These are phyloP conservation scores for Atherinomorus stipes DNA, from an alignment of 2,113 vertebrate genomes.

Conservation along the genomic window DNA sequence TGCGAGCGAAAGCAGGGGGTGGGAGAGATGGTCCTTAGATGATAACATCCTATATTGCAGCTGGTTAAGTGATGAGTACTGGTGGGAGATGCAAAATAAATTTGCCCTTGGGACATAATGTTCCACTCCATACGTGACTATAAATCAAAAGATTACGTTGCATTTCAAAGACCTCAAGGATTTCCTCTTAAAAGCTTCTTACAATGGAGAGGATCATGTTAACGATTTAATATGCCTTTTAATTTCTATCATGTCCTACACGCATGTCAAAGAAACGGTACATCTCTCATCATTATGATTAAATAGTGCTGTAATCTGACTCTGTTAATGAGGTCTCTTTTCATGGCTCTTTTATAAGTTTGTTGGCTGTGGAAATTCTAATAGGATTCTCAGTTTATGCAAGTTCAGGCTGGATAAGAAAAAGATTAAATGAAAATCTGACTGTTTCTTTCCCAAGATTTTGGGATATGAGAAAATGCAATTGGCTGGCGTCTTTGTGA, in stretches of 20 bases:
- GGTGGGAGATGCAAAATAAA: slow-evolving; percentile 44
- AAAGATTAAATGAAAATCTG: slow-evolving; percentile 25
- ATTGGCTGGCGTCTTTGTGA: slow-evolving; percentile 48
- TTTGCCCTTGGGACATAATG: slow-evolving; percentile 45
- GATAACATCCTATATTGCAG: slow-evolving; percentile 61
- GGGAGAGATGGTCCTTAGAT: slow-evolving; percentile 52
- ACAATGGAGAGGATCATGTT: slow-evolving; percentile 10
- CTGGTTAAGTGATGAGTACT: slow-evolving; percentile 52
- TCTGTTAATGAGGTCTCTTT: slow-evolving; percentile 46
- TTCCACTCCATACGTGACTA: background rate
- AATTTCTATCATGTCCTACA: slow-evolving; percentile 33
- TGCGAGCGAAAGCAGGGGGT: slow-evolving; percentile 13
- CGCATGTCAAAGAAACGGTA: slow-evolving; percentile 29
- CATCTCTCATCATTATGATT: slow-evolving; percentile 59
- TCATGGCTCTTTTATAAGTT: slow-evolving; percentile 43
- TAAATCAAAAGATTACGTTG: slow-evolving; percentile 17
- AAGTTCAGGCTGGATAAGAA: slow-evolving; percentile 8
- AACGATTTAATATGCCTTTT: slow-evolving; percentile 39
- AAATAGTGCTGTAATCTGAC: slow-evolving; percentile 40
- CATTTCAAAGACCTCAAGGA: slow-evolving; percentile 31
- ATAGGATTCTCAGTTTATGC: slow-evolving; percentile 43
- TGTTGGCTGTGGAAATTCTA: slow-evolving; percentile 32
- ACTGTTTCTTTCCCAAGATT: slow-evolving; percentile 26
- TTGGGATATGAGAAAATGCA: slow-evolving; percentile 40
- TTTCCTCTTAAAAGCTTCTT: slow-evolving; percentile 14